Conservation (phyloP, 2,888 invertebrate genomes). For the Sphecodes monilicornis region DNA sequence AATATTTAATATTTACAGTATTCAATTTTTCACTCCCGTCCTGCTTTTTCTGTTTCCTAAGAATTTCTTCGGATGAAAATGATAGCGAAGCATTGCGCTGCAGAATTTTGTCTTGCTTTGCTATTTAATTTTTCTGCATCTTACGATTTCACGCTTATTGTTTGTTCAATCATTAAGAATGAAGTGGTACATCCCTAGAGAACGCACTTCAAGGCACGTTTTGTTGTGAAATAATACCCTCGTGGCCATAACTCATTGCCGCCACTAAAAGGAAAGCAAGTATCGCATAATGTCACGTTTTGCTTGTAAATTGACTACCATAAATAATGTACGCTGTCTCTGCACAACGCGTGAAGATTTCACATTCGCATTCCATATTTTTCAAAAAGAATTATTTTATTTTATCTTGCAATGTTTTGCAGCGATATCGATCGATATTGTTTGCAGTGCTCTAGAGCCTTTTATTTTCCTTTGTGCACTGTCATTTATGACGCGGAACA, state of each 20-base stretch:
- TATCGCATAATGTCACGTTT: conserved; percentile 31
- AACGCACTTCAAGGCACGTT: conserved; percentile 33
- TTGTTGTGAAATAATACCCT: conserved; percentile 46
- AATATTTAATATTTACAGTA: no score
- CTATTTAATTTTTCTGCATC: not conserved
- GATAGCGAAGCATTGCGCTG: not conserved
- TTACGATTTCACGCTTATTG: not conserved
- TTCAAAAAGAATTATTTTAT: not conserved
- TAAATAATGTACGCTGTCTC: conserved; percentile 27
- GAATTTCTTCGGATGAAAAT: not conserved
- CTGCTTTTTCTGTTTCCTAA: not conserved
- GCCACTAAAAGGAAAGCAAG: conserved; percentile 17
- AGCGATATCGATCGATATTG: not conserved
- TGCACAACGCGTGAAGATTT: conserved; percentile 20
- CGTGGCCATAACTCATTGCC: conserved; percentile 45
- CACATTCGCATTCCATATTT: not conserved
- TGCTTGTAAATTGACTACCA: conserved; percentile 17
- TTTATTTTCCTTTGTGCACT: not conserved
- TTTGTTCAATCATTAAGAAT: conserved; percentile 39
- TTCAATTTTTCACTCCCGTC: no score
- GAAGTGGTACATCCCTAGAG: conserved; percentile 41
- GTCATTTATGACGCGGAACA: not conserved
- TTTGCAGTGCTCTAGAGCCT: not conserved
- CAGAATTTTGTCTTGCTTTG: not conserved
- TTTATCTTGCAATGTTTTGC: not conserved